Evolutionary conservation across 2,113 vertebrate species (phyloP), one percentile per base, ranked within the genome.

Genomic region (Amia ocellicauda): DNA sequence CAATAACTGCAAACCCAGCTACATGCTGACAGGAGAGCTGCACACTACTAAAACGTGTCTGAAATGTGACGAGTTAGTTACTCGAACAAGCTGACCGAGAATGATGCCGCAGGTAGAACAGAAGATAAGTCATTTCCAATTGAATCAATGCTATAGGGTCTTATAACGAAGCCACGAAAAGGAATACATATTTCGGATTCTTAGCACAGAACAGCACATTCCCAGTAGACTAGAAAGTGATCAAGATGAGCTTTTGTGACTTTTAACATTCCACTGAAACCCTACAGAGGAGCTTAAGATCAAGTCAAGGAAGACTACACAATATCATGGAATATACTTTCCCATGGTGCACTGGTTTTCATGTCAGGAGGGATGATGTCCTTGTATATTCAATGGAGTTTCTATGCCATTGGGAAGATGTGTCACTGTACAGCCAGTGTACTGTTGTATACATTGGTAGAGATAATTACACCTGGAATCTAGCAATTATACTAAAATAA

Each of bases 191-290:
- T 26, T 36, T 40, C 22, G 17, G 22, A n/a, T 54, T 63, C 50
- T 43, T 63, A 42, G 27, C 61, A 63, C 41, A 36, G 41, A 64
- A 52, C 14, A n/a, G 17, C 14, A 24, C 43, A 23, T 16, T 64
- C 31, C 43, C 54, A 49, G 28, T 28, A 14, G 63, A 58, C 10
- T 27, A 28, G 19, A 42, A 45, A 40, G 24, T 24, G 63, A 65
- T 65, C 55, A 36, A 40, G 63, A 58, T 36, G 19, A 16, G 53
- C 45, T 58, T 58, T 58, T 56, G 22, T 41, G 63, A 55, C 63
- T 66, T 66, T 66, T 58, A 58, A 66, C 45, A 58, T 55, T 58
- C 58, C 63, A 51, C 27, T 41, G 31, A 19, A 24, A 58, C 58
- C 53, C 57, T 13, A 49, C 42, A 57, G 63, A 31, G 43, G 27